Conservation (phyloP, 2,888 invertebrate species). For the Drosophila pegasa region DNA sequence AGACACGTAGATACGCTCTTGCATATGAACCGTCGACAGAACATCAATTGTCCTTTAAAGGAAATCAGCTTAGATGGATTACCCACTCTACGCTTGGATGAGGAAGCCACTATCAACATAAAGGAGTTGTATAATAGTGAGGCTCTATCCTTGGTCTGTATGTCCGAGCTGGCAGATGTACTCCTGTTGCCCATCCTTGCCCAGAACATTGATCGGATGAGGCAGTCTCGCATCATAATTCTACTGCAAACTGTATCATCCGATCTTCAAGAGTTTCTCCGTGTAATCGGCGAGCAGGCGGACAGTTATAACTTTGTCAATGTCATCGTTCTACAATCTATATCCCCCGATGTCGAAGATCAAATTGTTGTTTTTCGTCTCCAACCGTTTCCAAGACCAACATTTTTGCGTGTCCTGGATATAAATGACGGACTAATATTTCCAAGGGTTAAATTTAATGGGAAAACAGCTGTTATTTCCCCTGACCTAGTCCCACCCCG, state of each 20-base stretch:
- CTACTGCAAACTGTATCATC: conserved; percentile 1
- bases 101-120: not conserved
- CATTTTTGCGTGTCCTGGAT: not conserved
- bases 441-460: conserved; percentile 12
- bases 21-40: not conserved
- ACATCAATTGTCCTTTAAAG: not conserved
- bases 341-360: not conserved
- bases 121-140: conserved; percentile 8
- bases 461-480: conserved; percentile 9
- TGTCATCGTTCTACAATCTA: conserved; percentile 29
- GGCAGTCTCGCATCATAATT: conserved; percentile 28
- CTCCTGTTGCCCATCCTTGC: conserved; percentile 24
- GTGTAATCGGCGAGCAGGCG: not conserved
- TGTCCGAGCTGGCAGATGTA: conserved; percentile 17
- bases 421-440: not conserved
- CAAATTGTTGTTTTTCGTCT: conserved; percentile 9
- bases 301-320: conserved; percentile 4
- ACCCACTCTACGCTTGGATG: conserved; percentile 17
- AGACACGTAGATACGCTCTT: conserved; percentile 14
- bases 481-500: not conserved
- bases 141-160: conserved; percentile 29
- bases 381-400: conserved; percentile 26
- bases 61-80: not conserved
- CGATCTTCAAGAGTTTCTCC: not conserved
- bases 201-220: conserved; percentile 24